phyloP scores from a whole-genome alignment of 2,797 vertebrate genomes.

The Pteropus rufus region DNA sequence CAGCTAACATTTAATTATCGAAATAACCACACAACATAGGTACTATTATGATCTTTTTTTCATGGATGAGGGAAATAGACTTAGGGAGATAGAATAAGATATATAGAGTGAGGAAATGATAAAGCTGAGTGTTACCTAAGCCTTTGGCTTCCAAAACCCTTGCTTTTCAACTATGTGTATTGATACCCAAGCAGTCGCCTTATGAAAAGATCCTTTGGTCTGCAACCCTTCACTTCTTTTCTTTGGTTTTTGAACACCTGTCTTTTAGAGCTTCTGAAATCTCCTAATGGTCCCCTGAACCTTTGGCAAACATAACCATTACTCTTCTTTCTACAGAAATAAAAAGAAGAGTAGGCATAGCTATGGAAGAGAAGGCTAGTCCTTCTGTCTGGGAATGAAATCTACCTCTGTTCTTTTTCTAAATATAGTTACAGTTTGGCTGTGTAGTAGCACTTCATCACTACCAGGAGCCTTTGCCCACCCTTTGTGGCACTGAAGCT shows the following conservation, averaged over 20 bases:
- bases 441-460: neutral
- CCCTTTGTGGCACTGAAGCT: neutral
- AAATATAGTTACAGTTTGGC: neutral
- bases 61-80: neutral
- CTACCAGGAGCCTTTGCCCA: neutral
- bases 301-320: neutral
- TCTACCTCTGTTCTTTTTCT: neutral
- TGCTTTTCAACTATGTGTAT: neutral
- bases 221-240: neutral
- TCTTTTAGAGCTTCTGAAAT: neutral
- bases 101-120: neutral
- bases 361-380: neutral
- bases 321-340: neutral
- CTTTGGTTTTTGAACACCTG: neutral
- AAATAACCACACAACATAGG: neutral
- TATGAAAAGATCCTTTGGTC: neutral
- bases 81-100: neutral
- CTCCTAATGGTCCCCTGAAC: neutral
- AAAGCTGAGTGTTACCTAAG: neutral
- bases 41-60: neutral
- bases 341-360: neutral
- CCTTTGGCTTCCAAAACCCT: neutral
- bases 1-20: neutral
- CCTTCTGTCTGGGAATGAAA: neutral
- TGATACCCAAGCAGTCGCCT: neutral